Base-by-base conservation (phyloP, 2,888 invertebrate genomes). In the Ectemnius continuus region DNA sequence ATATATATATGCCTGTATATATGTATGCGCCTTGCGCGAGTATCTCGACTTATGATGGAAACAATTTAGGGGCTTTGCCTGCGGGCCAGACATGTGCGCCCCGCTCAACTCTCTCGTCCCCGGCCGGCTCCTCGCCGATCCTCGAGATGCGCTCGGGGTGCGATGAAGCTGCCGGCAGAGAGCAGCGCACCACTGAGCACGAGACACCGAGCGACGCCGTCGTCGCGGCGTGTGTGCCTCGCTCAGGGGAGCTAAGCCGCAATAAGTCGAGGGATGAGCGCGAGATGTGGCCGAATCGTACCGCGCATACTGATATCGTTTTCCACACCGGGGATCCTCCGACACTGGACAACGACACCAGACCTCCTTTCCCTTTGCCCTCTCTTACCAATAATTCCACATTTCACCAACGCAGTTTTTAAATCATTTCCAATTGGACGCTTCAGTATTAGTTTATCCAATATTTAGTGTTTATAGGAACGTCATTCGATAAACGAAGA, bases 181-280 rank as follows among this genome's bases (percentile, higher is more conserved):
- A 76, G 73, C 67, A 74, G 74, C 74, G 74, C n/a, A n/a, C 80
- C 70, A 62, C 77, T 72, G 79, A 76, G 84, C 77, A 78, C 74
- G 78, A 79, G 52, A 52, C 73, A 69, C 71, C 80, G n/a, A n/a
- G n/a, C n/a, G 73, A 45, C 72, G 75, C 76, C 79, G 81, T 76
- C 82, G 84, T 69, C 73, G 79, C 75, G 75, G 73, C 75, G 73
- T 76, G 77, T 70, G 77, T 66, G 76, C 82, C 75, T 70, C 71
- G 68, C 61, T 76, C 82, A 84, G 79, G 85, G 79, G 80, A 83
- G 84, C 87, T 90, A 90, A 91, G 90, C 90, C 89, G 90, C 90
- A 90, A 91, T 91, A 91, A 91, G 90, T 91, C 90, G 89, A 90
- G 90, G 90, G 90, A 90, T 91, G 90, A 91, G 89, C 89, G 85